Evolutionary conservation across 2,888 invertebrate genomes (phyloP).

Genomic region (Bembecia ichneumoniformis): DNA sequence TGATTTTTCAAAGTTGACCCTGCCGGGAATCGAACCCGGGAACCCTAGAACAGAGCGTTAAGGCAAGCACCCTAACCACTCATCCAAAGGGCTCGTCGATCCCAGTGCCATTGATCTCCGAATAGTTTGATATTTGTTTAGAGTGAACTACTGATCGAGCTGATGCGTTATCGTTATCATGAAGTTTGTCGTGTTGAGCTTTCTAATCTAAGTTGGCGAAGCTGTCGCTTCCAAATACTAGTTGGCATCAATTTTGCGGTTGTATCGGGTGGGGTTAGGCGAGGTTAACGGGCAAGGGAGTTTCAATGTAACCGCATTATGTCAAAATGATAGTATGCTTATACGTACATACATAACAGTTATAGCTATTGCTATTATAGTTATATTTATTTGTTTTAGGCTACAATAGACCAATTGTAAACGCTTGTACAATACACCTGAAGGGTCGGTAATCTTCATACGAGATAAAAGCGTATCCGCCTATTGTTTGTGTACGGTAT

Average conservation of each 20-base stretch:
- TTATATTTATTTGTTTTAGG: not conserved
- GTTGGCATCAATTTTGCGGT: slow-evolving; percentile 6
- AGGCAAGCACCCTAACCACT: no score
- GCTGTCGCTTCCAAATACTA: slow-evolving; percentile 2
- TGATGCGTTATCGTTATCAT: not conserved
- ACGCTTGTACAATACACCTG: not conserved
- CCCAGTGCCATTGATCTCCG: no score
- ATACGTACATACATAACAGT: not conserved
- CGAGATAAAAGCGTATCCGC: no score
- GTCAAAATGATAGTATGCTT: not conserved
- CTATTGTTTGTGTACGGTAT: no score
- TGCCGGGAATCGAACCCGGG: no score
- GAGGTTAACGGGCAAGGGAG: not conserved
- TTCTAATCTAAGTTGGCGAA: slow-evolving; percentile 6
- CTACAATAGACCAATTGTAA: not conserved
- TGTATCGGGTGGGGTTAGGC: not conserved
- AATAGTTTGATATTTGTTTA: no score
- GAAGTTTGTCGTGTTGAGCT: slow-evolving; percentile 5
- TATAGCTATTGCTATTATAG: no score
- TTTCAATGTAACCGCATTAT: not conserved
- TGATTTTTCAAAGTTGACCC: no score
- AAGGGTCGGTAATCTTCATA: no score
- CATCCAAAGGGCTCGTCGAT: no score
- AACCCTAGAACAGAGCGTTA: no score
- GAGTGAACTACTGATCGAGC: no score